Evolutionary conservation across 2,113 vertebrate species (phyloP), one percentile per base, ranked within the genome.

Genomic region (Sylvilagus bachmani): DNA sequence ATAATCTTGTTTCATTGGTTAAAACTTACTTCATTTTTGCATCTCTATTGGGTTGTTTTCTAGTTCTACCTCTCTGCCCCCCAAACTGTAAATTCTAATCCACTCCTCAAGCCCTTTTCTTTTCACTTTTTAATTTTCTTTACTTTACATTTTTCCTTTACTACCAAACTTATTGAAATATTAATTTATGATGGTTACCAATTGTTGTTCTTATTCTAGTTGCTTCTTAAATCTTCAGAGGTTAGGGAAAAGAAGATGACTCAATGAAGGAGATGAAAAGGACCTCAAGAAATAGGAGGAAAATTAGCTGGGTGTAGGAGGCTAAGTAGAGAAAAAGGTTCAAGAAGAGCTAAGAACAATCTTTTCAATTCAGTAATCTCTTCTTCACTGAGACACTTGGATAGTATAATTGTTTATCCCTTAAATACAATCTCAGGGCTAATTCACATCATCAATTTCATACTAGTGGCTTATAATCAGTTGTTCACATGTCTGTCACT

Each of bases 131-230:
- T 77, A 3, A 44, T 3, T 70, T 84, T 86, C 70, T 78, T 31
- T 71, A 9, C 16, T 81, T 89, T 77, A 31, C 12, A 6, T 31
- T 84, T 96, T 84, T 92, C 78, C 10, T 90, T 93, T 77, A 86
- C 49, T 55, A 83, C 5, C 19, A 78, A 85, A 87, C 2, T 77
- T 92, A 53, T 86, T 91, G 21, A 94, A 92, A 92, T 81, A 79
- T 2, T 80, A 90, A 90, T 75, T 95, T 84, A 44, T 36, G 49
- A 67, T 85, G 93, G 79, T 51, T 87, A 69, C 16, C 38, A 91
- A 80, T 79, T 79, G 55, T 95, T 96, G 71, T 3, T 81, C 53
- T 75, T 55, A 80, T 92, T 91, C 10, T 5, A 90, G 13, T 89
- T 78, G n/a, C 49, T 85, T 8, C 36, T 61, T 94, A 95, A 81